These are phyloP conservation scores for Hydriomena furcata DNA, from an alignment of 2,888 invertebrate genomes.

Conservation along the genomic window DNA sequence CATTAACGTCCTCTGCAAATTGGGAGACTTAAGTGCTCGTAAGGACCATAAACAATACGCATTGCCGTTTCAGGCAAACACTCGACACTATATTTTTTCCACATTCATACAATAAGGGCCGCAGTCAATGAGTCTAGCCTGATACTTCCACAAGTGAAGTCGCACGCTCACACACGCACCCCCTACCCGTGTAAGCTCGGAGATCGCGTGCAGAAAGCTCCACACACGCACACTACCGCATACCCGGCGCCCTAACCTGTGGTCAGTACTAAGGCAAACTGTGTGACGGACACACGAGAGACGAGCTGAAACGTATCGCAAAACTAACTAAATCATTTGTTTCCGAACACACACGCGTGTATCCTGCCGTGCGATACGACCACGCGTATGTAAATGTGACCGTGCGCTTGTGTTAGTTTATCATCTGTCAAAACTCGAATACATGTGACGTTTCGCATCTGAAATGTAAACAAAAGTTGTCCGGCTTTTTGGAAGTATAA, in stretches of 20 bases:
- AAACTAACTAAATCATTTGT: slow-evolving; percentile 64
- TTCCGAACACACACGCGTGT: slow-evolving; percentile 48
- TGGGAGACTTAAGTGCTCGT: slow-evolving; percentile 75
- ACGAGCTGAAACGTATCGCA: slow-evolving; percentile 78
- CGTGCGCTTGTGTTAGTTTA: slow-evolving; percentile 71
- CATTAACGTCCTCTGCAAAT: slow-evolving; percentile 74
- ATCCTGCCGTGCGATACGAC: slow-evolving; percentile 43
- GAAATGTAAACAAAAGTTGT: slow-evolving; percentile 81
- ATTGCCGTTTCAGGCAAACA: slow-evolving; percentile 78
- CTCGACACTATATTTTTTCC: slow-evolving; percentile 81
- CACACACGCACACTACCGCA: slow-evolving; percentile 78
- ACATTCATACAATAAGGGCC: slow-evolving; percentile 83
- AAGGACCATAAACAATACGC: slow-evolving; percentile 75
- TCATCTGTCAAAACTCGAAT: slow-evolving; percentile 79
- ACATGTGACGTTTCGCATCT: slow-evolving; percentile 79
- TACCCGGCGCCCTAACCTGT: slow-evolving; percentile 82
- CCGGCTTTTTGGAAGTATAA: slow-evolving; percentile 56
- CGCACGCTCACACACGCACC: slow-evolving; percentile 68
- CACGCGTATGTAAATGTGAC: slow-evolving; percentile 70
- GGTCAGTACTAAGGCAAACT: slow-evolving; percentile 83
- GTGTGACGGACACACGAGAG: slow-evolving; percentile 84
- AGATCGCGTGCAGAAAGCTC: slow-evolving; percentile 82
- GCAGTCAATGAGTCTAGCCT: slow-evolving; percentile 84
- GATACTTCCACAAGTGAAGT: slow-evolving; percentile 76
- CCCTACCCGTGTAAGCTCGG: slow-evolving; percentile 76